Percentiles rank a stretch among this genome's conserved stretches.
Conservation (phyloP, 2,113 vertebrate species). For the Cettia cetti region DNA sequence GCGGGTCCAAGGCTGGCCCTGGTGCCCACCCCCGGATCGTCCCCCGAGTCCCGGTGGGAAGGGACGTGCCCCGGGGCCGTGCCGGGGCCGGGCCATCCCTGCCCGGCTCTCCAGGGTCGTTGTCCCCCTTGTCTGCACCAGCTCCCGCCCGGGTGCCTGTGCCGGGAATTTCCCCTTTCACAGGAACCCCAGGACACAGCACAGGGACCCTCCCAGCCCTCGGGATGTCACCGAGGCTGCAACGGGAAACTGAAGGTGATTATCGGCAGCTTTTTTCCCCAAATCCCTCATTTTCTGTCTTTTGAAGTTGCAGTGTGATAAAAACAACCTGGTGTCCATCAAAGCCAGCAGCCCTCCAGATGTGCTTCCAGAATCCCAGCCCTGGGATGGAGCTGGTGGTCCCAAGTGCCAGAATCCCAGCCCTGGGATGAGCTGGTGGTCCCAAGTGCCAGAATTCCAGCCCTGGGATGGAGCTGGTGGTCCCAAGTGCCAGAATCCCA, state of each 20-base stretch:
- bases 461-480: neutral
- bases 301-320: neutral
- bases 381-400: neutral
- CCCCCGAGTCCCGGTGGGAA: fast-evolving
- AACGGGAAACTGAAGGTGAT: fast-evolving
- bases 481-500: neutral
- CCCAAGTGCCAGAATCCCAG: neutral
- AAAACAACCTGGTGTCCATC: neutral
- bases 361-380: neutral
- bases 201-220: neutral
- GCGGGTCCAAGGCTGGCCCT: fast-evolving
- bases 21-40: neutral
- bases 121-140: neutral
- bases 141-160: neutral
- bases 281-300: neutral
- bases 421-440: neutral
- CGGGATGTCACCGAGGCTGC: neutral
- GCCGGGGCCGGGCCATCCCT: neutral
- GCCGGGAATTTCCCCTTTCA: neutral
- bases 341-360: neutral
- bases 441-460: neutral
- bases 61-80: neutral
- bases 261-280: fast-evolving
- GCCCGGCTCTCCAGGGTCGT: neutral
- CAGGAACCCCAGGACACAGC: neutral